Evolutionary conservation across 2,113 vertebrate species (phyloP), one percentile per base, ranked within the genome.

Genomic region (Carassius auratus): DNA sequence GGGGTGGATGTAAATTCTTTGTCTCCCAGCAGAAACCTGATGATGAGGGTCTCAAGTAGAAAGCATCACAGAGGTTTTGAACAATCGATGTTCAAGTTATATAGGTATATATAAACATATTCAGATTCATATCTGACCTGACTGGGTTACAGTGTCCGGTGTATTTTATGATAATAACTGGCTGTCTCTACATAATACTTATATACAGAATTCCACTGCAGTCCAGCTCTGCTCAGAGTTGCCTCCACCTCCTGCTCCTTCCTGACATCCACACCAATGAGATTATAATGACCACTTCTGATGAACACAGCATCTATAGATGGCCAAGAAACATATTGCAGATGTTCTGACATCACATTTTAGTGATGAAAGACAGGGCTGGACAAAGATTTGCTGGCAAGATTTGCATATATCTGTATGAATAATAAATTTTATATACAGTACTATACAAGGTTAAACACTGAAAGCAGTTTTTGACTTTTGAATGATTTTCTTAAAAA

Each of bases 181-280:
- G 14, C 7, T 68, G 1, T 26, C 26, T 26, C 26, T 26, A 26
- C 26, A 26, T 26, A 36, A 30, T 68, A 3, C 36, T 36, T 6
- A 19, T 68, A 36, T 26, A 26, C 26, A 26, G 26, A 26, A 26
- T 26, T 26, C 26, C 78, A 89, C 48, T 95, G 92, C 57, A 99
- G 83, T 15, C 95, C 96, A 0, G 94, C 95, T 19, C 83, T 84
- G 38, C 62, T 50, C 87, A 99, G 89, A 86, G 91, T 87, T 62
- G 88, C 91, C 30, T 95, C 93, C 90, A 97, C 79, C 23, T 89
- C 92, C 48, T 73, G 55, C 61, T 96, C 92, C 33, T 96, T 93
- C 59, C 94, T 91, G 1, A 99, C 89, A 88, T 99, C 97, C 86
- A 95, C 86, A 45, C 97, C 98, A n/a, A 99, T 84, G 75, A 99